phyloP scores from a whole-genome alignment of 2,113 vertebrate genomes.

The Acanthisitta chloris region DNA sequence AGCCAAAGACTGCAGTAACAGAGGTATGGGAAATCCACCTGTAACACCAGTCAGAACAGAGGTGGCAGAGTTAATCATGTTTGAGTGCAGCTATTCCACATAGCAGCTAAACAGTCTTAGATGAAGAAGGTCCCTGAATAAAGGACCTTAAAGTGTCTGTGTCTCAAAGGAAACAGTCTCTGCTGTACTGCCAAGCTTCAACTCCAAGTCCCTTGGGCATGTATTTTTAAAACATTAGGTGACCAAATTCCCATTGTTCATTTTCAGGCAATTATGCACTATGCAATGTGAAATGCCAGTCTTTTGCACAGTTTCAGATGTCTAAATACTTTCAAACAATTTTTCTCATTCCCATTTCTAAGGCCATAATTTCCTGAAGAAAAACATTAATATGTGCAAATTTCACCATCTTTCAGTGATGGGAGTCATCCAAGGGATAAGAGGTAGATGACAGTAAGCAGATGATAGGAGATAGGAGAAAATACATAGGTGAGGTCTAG shows the following conservation, averaged over 20 bases:
- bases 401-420: background rate
- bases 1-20: background rate
- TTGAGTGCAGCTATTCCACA: background rate
- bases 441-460: background rate
- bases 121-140: background rate
- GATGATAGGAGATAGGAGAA: background rate
- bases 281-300: background rate
- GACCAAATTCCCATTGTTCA: background rate
- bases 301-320: background rate
- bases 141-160: background rate
- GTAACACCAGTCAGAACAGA: background rate
- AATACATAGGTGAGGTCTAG: background rate
- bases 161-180: background rate
- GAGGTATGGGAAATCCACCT: background rate
- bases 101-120: background rate
- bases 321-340: background rate
- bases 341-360: background rate
- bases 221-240: background rate
- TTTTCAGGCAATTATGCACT: background rate
- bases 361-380: background rate
- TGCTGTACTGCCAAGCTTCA: background rate
- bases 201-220: background rate
- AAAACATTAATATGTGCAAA: background rate
- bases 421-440: background rate
- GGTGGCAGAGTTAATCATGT: background rate